phyloP scores from a whole-genome alignment of 1,140 invertebrate species.

The Bombus ignitus region DNA sequence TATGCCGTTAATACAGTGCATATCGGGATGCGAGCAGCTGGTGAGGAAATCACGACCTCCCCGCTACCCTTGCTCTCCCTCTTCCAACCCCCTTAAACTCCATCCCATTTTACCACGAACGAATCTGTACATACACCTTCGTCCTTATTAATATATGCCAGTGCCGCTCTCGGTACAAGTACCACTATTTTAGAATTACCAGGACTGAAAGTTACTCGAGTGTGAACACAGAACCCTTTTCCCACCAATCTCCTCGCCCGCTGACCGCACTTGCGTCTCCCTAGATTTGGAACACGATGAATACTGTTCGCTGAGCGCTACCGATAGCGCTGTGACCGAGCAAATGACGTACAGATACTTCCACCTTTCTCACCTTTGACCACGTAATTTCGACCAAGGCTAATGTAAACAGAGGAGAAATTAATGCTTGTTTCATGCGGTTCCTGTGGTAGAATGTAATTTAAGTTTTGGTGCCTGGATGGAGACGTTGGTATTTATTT shows the following conservation, averaged over 20 bases:
- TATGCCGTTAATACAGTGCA: slow-evolving; percentile 78
- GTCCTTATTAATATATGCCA: slow-evolving; percentile 76
- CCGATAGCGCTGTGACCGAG: background rate
- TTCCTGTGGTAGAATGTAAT: background rate
- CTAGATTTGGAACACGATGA: slow-evolving; percentile 17
- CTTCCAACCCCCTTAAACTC: slow-evolving; percentile 30
- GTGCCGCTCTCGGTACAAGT: slow-evolving; percentile 63
- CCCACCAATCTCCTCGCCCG: background rate
- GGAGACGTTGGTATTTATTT: background rate
- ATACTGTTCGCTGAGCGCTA: background rate
- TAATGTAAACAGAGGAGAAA: background rate
- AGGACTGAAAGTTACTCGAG: slow-evolving; percentile 66
- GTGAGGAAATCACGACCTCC: slow-evolving; percentile 72
- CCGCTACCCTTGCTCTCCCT: background rate
- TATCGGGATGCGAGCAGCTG: slow-evolving; percentile 76
- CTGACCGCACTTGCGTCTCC: slow-evolving; percentile 32
- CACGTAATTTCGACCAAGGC: background rate
- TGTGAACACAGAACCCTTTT: slow-evolving; percentile 48
- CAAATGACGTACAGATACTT: slow-evolving; percentile 1
- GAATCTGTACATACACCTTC: slow-evolving; percentile 21
- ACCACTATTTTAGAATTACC: slow-evolving; percentile 72
- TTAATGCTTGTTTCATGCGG: background rate
- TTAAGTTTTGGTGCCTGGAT: background rate
- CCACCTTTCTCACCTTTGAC: background rate
- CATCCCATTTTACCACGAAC: slow-evolving; percentile 27